Base-by-base conservation (phyloP, 2,888 invertebrate genomes). In the Pseudoips prasinana region DNA sequence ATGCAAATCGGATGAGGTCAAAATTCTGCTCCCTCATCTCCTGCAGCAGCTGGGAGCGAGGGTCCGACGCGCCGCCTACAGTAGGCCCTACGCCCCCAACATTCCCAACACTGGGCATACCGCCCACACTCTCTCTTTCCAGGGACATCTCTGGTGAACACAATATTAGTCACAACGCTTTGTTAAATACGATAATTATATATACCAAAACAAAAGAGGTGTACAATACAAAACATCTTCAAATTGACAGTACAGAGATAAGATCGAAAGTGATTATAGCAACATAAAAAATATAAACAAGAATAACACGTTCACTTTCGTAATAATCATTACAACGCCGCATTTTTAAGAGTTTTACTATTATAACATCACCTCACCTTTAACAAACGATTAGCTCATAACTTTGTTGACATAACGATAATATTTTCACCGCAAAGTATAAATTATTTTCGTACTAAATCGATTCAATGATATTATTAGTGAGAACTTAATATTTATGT, bases 1-100 rank as follows among this genome's bases (percentile, higher is more conserved):
- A 98, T 25, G 99, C 97, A 85, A 99, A 99, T 63, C 98, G 92
- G 68, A 99, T 99, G 46, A 96, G 93, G 84, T 99, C 98, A 75
- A 96, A 98, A 81, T 97, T 96, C 79, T 97, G 96, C 58, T 95
- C 92, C 51, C 96, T 92, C 92, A 96, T 93, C 82, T 96, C 96
- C 73, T 96, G 95, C 48, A 95, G 85, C 36, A 96, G 90, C 63
- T 94, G 94, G 39, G 95, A 91, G 40, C 95, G 91, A 55, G 93
- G 93, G 82, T 94, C 94, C 22, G 79, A 64, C 1, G 66, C 47
- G 1, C 63, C 48, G 1, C 59, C 55, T 10, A 48, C 48, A 17
- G 46, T 43, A 1, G 67, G 47, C 4, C 59, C 56, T 35, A 61
- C 42, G 30, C 60, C 68, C 1, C 64, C 62, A 7, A 54, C 28